These are phyloP conservation scores for Psilopsiagon aurifrons DNA, from an alignment of 2,113 vertebrate genomes.

Conservation along the genomic window DNA sequence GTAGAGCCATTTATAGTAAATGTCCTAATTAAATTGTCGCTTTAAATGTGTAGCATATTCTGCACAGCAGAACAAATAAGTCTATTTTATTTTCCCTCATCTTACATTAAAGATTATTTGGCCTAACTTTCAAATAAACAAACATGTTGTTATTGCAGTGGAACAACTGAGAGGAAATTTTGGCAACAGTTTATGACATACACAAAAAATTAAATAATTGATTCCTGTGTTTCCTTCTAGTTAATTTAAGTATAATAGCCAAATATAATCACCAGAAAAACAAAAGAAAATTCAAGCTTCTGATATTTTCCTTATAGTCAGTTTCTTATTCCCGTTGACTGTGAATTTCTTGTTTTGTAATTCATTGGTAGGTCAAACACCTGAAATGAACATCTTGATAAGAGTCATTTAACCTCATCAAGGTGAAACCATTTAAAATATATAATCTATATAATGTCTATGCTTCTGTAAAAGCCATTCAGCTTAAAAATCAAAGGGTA, in stretches of 20 bases:
- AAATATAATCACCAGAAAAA: not conserved
- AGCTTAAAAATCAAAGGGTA: conserved; percentile 38
- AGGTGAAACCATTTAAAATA: conserved; percentile 10
- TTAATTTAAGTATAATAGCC: not conserved
- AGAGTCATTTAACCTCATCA: not conserved
- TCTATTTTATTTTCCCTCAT: not conserved
- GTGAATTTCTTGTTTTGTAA: not conserved
- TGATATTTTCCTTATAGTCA: not conserved
- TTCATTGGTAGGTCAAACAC: not conserved
- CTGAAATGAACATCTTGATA: not conserved
- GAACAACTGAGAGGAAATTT: not conserved
- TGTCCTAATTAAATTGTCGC: not conserved
- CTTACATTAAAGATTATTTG: not conserved
- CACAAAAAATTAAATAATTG: not conserved
- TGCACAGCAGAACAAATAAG: not conserved
- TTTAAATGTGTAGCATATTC: not conserved
- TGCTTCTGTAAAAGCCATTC: not conserved
- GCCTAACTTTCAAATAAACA: not conserved
- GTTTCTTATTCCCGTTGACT: not conserved
- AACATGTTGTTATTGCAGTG: not conserved
- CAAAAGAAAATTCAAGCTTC: not conserved
- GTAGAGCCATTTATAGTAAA: not conserved
- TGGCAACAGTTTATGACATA: not conserved
- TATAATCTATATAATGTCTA: not conserved
- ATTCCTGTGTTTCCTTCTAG: not conserved